These are phyloP conservation scores for Dysmachus trigonus DNA, from an alignment of 2,888 invertebrate genomes.

Conservation along the genomic window DNA sequence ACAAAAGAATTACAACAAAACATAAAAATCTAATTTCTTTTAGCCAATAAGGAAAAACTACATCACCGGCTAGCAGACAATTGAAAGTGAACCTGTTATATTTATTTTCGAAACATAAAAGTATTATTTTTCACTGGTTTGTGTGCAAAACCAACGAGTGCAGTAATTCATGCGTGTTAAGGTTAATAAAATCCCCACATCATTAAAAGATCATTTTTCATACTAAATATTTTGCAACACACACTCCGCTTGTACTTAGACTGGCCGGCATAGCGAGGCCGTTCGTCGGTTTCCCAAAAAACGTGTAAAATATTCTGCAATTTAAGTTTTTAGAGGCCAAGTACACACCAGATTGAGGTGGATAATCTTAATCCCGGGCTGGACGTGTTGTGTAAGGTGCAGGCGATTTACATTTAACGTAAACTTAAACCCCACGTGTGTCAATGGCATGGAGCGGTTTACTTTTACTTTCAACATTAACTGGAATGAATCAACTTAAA, in stretches of 20 bases:
- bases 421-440: neutral
- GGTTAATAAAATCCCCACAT: neutral
- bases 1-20: neutral
- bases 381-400: neutral
- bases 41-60: neutral
- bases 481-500: neutral
- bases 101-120: neutral
- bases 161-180: neutral
- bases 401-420: neutral
- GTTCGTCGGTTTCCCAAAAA: neutral
- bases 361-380: neutral
- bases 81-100: neutral
- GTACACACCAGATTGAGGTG: neutral
- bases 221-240: neutral
- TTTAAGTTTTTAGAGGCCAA: neutral
- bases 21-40: neutral
- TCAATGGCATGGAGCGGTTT: neutral
- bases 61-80: neutral
- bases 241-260: neutral
- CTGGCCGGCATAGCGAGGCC: neutral
- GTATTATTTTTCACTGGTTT: neutral
- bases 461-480: neutral
- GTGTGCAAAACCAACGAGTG: neutral
- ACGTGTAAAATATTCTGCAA: neutral
- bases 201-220: neutral